Conservation (phyloP, 2,888 invertebrate species). For the Tachina grossa region DNA sequence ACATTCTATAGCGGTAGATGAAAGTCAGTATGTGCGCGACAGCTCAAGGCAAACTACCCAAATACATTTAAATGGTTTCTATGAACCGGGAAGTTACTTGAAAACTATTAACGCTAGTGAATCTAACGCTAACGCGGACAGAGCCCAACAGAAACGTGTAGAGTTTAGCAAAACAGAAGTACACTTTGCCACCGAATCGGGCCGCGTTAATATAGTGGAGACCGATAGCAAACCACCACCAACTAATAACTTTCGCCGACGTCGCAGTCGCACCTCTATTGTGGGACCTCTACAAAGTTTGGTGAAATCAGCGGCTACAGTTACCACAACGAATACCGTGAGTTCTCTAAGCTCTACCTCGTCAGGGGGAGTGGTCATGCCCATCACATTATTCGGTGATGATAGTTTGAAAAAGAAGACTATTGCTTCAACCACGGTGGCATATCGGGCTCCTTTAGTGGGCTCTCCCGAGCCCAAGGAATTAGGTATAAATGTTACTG, state of each 20-base stretch:
- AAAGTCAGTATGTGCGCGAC: slow-evolving; percentile 83
- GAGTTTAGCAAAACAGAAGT: slow-evolving; percentile 95
- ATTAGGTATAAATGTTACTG: slow-evolving; percentile 68
- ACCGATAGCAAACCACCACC: slow-evolving; percentile 94
- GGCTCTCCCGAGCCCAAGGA: slow-evolving; percentile 73
- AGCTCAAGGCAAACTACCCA: slow-evolving; percentile 80
- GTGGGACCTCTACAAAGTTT: slow-evolving; percentile 80
- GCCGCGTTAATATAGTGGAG: slow-evolving; percentile 93
- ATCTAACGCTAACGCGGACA: slow-evolving; percentile 41
- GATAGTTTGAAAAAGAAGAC: slow-evolving; percentile 75
- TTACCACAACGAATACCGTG: slow-evolving; percentile 59
- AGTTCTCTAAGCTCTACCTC: slow-evolving; percentile 35
- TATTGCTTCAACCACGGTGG: slow-evolving; percentile 75
- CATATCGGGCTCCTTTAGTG: slow-evolving; percentile 77
- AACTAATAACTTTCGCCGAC: slow-evolving; percentile 89
- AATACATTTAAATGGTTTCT: slow-evolving; percentile 79
- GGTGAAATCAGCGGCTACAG: slow-evolving; percentile 79
- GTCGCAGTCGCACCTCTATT: slow-evolving; percentile 86
- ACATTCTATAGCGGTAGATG: slow-evolving; percentile 85
- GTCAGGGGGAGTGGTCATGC: slow-evolving; percentile 78
- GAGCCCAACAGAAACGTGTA: slow-evolving; percentile 86
- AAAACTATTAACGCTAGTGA: slow-evolving; percentile 47
- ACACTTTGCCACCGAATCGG: slow-evolving; percentile 93
- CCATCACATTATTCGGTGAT: slow-evolving; percentile 88
- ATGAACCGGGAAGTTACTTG: slow-evolving; percentile 40